These are phyloP conservation scores for Dendroctonus ponderosae DNA, from an alignment of 1,140 invertebrate genomes.

Conservation along the genomic window DNA sequence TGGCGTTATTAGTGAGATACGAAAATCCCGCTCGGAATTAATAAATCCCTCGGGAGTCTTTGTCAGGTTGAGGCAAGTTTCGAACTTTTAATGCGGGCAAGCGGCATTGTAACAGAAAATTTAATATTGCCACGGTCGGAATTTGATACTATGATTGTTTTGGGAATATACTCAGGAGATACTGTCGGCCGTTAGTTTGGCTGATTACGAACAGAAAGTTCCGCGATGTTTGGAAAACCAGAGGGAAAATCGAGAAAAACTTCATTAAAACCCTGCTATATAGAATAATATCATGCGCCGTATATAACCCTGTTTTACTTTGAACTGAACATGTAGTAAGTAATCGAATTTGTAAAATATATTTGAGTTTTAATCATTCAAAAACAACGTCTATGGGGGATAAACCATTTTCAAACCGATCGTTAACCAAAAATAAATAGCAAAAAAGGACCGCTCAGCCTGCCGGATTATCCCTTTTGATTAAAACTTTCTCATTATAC, in stretches of 20 bases:
- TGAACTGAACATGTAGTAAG: no score
- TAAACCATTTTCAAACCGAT: not conserved
- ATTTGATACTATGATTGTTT: constrained; percentile 9
- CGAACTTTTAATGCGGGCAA: constrained; percentile 10
- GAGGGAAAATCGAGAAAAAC: no score
- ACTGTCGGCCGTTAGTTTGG: no score
- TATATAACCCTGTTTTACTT: no score
- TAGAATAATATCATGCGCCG: no score
- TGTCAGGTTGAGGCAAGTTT: constrained; percentile 9
- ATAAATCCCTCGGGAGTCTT: constrained; percentile 3
- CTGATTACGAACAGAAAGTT: no score
- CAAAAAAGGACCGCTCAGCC: not conserved
- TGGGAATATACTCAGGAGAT: constrained; percentile 2
- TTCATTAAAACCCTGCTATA: no score
- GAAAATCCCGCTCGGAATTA: not conserved
- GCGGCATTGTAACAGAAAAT: constrained; percentile 8
- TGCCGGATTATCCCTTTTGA: constrained; percentile 1
- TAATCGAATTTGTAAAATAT: not conserved
- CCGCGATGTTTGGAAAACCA: no score
- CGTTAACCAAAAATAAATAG: constrained; percentile 5
- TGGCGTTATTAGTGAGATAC: constrained; percentile 2
- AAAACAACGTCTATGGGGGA: not conserved
- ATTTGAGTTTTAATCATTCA: not conserved
- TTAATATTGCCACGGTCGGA: constrained; percentile 1
- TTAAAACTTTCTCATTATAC: constrained; percentile 7